phyloP scores from a whole-genome alignment of 1,140 invertebrate species.

The Solen grandis region DNA sequence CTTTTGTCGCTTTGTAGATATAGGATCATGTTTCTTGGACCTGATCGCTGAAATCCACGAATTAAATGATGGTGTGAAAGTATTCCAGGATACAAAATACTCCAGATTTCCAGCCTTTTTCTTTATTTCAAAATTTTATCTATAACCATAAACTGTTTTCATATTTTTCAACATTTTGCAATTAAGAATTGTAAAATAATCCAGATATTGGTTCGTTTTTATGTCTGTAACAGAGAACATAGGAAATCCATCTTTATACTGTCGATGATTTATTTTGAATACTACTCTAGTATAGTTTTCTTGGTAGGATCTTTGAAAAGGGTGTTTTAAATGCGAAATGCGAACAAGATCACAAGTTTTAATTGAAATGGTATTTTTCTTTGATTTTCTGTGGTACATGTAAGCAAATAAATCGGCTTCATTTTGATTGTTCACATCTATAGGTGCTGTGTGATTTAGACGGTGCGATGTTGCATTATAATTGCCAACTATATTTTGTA shows the following conservation, averaged over 20 bases:
- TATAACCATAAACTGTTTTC: no score
- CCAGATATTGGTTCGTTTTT: background rate
- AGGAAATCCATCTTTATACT: no score
- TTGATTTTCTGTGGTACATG: background rate
- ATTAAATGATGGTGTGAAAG: background rate
- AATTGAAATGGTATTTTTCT: background rate
- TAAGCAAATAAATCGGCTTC: background rate
- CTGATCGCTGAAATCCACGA: background rate
- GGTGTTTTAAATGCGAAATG: background rate
- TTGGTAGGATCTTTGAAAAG: background rate
- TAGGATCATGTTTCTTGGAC: background rate
- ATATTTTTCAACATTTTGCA: no score
- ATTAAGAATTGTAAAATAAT: background rate
- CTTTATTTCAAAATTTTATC: no score
- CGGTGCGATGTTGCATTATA: background rate
- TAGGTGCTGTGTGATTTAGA: background rate
- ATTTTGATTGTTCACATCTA: background rate
- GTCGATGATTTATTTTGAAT: no score
- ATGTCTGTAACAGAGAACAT: no score
- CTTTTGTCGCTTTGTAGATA: background rate
- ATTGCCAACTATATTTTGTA: slow-evolving; percentile 8
- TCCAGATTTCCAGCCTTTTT: no score
- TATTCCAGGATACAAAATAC: no score
- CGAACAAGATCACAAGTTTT: slow-evolving; percentile 4
- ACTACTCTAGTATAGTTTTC: no score